These are phyloP conservation scores for Phortica okadai DNA, from an alignment of 2,888 invertebrate genomes.

Conservation along the genomic window DNA sequence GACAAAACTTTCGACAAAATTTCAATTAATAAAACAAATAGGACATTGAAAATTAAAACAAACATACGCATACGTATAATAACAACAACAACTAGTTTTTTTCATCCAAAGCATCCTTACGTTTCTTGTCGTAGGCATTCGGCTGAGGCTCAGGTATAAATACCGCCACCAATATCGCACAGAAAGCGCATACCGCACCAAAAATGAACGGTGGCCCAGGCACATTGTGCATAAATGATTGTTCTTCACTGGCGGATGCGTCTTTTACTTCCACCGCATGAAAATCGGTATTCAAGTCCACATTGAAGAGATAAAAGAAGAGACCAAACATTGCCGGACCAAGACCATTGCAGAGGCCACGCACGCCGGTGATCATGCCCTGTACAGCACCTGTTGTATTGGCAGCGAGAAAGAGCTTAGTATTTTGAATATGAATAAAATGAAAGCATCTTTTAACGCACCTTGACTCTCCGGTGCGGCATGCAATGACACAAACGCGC, in stretches of 20 bases:
- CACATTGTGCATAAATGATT: conserved; percentile 82
- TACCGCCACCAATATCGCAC: conserved; percentile 94
- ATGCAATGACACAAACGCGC: conserved; percentile 98
- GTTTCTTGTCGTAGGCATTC: conserved; percentile 80
- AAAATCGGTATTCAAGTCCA: conserved; percentile 91
- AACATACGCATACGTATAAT: background rate
- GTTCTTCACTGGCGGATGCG: conserved; percentile 73
- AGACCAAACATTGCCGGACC: conserved; percentile 99
- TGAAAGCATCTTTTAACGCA: conserved; percentile 53
- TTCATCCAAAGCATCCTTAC: conserved; percentile 74
- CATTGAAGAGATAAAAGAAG: conserved; percentile 98
- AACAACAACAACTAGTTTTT: background rate
- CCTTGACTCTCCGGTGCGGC: conserved; percentile 98
- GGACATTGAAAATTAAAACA: background rate
- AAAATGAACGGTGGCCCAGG: conserved; percentile 99
- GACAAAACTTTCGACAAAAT: too few species aligned
- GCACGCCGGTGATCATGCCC: conserved; percentile 99
- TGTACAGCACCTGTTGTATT: conserved; percentile 84
- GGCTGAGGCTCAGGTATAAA: conserved; percentile 87
- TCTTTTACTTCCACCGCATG: conserved; percentile 65
- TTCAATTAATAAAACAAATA: background rate
- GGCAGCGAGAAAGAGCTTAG: background rate
- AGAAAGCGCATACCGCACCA: conserved; percentile 96
- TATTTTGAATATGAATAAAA: background rate
- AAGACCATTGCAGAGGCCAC: conserved; percentile 97